Conservation (phyloP, 1,140 invertebrate genomes). For the Maconellicoccus hirsutus region DNA sequence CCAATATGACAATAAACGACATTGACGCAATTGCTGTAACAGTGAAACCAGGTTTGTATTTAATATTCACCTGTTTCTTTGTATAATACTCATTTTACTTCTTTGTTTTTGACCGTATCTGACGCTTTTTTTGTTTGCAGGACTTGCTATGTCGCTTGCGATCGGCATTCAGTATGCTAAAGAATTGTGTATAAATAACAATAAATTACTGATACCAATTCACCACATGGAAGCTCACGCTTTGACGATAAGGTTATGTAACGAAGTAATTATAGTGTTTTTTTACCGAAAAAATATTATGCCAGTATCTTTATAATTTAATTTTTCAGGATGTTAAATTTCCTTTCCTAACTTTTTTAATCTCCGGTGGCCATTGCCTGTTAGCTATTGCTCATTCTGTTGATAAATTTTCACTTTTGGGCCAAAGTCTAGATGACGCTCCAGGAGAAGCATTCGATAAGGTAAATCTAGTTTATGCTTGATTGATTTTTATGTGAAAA, state of each 20-base stretch:
- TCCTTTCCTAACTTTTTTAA: constrained; percentile 78
- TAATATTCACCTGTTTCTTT: too few relatives aligned
- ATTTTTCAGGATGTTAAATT: constrained; percentile 41
- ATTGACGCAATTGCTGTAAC: constrained; percentile 86
- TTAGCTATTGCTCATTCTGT: constrained; percentile 63
- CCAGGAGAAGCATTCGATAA: constrained; percentile 49
- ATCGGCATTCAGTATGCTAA: constrained; percentile 79
- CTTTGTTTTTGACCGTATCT: too few relatives aligned
- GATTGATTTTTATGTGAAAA: too few relatives aligned
- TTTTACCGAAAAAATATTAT: constrained; percentile 17
- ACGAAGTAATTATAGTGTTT: constrained; percentile 37
- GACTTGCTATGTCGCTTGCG: constrained; percentile 60
- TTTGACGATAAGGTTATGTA: constrained; percentile 64
- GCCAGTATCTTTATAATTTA: constrained; percentile 13
- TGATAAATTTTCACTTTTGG: constrained; percentile 66
- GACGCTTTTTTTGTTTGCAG: constrained; percentile 31
- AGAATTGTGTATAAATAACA: constrained; percentile 50
- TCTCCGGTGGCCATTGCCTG: constrained; percentile 87
- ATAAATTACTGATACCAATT: constrained; percentile 84
- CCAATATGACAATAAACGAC: constrained; percentile 47
- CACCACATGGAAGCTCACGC: constrained; percentile 99
- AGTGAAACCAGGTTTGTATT: constrained; percentile 57
- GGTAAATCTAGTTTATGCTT: too few relatives aligned
- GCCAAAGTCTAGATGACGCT: constrained; percentile 66
- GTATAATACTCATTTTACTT: too few relatives aligned